Evolutionary conservation across 1,140 invertebrate genomes (phyloP).

Genomic region (Microvelia longipes): DNA sequence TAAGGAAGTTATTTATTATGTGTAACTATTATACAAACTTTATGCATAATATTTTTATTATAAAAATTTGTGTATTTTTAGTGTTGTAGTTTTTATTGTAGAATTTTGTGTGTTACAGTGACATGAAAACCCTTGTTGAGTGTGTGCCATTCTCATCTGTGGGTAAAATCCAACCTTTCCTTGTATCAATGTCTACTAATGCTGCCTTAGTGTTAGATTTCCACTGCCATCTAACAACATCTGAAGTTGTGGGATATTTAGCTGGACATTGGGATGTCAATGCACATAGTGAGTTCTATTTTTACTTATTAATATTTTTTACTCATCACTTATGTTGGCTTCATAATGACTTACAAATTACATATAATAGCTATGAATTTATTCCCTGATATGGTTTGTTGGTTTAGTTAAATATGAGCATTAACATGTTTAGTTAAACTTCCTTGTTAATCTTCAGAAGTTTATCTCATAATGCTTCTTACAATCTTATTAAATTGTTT

Average conservation of each 20-base stretch:
- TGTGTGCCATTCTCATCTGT: conserved; percentile 70
- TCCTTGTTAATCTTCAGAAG: too few relatives aligned
- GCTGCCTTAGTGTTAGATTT: conserved; percentile 78
- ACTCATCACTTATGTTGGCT: background rate
- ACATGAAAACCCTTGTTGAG: conserved; percentile 74
- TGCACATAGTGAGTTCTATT: conserved; percentile 72
- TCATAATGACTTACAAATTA: too few relatives aligned
- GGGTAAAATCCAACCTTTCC: conserved; percentile 81
- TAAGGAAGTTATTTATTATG: too few relatives aligned
- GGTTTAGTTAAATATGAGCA: too few relatives aligned
- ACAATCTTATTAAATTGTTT: conserved; percentile 26
- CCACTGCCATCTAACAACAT: conserved; percentile 80
- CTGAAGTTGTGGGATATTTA: conserved; percentile 85
- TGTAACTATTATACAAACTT: too few relatives aligned
- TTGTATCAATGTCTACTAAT: conserved; percentile 75
- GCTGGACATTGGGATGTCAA: conserved; percentile 89
- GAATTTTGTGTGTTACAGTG: conserved; percentile 43
- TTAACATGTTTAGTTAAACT: too few relatives aligned
- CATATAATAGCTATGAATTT: too few relatives aligned
- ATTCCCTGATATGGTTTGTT: too few relatives aligned
- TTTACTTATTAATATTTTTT: background rate
- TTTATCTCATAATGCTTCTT: too few relatives aligned
- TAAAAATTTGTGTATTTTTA: too few relatives aligned
- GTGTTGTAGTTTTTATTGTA: too few relatives aligned
- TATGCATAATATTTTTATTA: too few relatives aligned